phyloP scores from a whole-genome alignment of 2,797 vertebrate species.

The Sebastes itinus region DNA sequence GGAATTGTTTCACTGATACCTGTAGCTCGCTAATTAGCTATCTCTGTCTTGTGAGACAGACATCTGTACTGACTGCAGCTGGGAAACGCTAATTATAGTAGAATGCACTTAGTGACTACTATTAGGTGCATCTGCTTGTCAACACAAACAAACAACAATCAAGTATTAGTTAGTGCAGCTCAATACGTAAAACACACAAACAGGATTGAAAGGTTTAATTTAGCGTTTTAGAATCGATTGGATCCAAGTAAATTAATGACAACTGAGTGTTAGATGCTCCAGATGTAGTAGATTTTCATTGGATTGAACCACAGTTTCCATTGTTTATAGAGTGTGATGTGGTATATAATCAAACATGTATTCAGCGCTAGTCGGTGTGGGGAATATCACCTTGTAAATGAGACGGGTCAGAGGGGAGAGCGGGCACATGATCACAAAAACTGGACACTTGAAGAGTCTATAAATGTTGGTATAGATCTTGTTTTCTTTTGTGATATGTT shows the following conservation, averaged over 20 bases:
- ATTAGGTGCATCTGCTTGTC: conserved; percentile 35
- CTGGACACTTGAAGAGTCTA: no score
- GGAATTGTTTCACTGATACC: conserved; percentile 16
- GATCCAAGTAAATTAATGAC: not conserved
- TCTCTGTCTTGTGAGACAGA: conserved; percentile 33
- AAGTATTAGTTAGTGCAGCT: not conserved
- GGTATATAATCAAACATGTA: not conserved
- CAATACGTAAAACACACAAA: not conserved
- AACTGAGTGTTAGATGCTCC: not conserved
- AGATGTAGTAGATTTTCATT: not conserved
- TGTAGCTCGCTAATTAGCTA: conserved; percentile 27
- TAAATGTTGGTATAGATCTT: no score
- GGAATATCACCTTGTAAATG: not conserved
- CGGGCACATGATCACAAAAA: no score
- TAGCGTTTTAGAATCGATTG: not conserved
- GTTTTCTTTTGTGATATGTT: no score
- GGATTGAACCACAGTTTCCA: not conserved
- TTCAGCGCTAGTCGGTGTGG: not conserved
- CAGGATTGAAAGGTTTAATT: not conserved
- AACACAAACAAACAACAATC: conserved; percentile 13
- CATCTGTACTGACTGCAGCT: conserved; percentile 30
- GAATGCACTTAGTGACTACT: conserved; percentile 25
- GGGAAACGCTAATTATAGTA: conserved; percentile 29
- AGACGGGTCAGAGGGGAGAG: not conserved
- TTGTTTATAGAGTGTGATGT: not conserved